A percentile compares a stretch with the other conserved stretches of the same genome.
These are phyloP conservation scores for Percopsis omiscomaycus DNA, from an alignment of 2,797 vertebrate species.

Conservation along the genomic window DNA sequence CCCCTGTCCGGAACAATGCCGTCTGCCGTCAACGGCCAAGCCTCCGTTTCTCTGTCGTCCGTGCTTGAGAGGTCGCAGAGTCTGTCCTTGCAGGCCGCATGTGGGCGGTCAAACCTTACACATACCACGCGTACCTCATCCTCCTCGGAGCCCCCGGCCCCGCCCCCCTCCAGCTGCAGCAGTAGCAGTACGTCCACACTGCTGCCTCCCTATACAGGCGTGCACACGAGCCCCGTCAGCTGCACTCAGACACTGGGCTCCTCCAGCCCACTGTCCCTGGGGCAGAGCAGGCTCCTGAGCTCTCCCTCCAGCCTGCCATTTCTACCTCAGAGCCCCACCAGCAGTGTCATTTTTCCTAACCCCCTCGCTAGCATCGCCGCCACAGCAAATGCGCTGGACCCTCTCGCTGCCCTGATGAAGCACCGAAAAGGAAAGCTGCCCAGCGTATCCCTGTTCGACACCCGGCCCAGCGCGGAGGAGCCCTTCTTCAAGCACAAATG, in stretches of 20 bases:
- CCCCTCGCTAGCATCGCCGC: constrained; percentile 94
- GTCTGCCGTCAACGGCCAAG: constrained; percentile 74
- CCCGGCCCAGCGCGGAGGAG: constrained; percentile 89
- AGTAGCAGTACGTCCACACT: constrained; percentile 65
- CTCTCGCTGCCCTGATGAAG: constrained; percentile 91
- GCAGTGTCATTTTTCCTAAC: constrained; percentile 95
- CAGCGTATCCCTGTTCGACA: constrained; percentile 88
- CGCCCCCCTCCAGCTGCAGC: constrained; percentile 67
- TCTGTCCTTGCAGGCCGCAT: constrained; percentile 74
- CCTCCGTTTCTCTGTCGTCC: constrained; percentile 67
- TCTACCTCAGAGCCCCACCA: constrained; percentile 93
- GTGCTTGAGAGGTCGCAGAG: constrained; percentile 76
- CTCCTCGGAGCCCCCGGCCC: constrained; percentile 66
- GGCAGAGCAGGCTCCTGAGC: constrained; percentile 78
- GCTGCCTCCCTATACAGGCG: constrained; percentile 71
- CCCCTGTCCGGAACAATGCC: constrained; percentile 82
- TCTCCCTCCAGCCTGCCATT: constrained; percentile 87
- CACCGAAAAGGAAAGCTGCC: constrained; percentile 91
- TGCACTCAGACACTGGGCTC: constrained; percentile 78
- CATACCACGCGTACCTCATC: constrained; percentile 70
- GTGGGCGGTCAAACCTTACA: constrained; percentile 73
- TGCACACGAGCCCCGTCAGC: constrained; percentile 64
- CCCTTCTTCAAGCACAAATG: constrained; percentile 99
- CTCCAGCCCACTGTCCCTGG: constrained; percentile 79
- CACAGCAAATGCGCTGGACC: constrained; percentile 92